These are phyloP conservation scores for Eospalax fontanierii DNA, from an alignment of 2,797 vertebrate species.

Conservation along the genomic window DNA sequence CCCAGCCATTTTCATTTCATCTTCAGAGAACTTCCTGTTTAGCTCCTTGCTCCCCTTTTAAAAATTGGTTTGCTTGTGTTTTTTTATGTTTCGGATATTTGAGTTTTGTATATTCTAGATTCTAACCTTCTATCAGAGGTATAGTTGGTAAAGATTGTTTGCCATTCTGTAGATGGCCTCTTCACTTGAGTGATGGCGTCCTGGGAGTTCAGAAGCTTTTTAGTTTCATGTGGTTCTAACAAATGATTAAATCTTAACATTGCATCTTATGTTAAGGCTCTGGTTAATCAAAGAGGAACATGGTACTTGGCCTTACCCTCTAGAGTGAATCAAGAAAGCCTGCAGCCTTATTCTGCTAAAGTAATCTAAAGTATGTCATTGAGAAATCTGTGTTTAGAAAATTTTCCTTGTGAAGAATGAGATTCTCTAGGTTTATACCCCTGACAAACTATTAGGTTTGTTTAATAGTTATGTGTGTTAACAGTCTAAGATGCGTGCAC, in stretches of 20 bases:
- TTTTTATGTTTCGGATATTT: too few relatives aligned
- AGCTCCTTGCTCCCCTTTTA: too few relatives aligned
- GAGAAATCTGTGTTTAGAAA: conserved; percentile 20
- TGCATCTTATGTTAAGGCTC: neutral
- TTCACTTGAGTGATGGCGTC: too few relatives aligned
- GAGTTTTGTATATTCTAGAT: too few relatives aligned
- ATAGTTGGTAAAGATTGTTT: too few relatives aligned
- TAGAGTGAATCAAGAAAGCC: neutral
- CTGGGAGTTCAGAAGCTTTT: too few relatives aligned
- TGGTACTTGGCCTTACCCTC: neutral
- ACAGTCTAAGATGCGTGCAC: neutral
- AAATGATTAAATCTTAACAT: neutral
- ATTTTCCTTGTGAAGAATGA: conserved; percentile 28
- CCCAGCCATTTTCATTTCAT: too few relatives aligned
- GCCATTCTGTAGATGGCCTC: too few relatives aligned
- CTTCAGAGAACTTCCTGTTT: too few relatives aligned
- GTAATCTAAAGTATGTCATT: neutral
- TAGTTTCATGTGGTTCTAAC: neutral
- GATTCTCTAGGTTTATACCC: conserved; percentile 46
- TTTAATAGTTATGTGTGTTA: conserved; percentile 54
- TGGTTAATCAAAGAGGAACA: neutral
- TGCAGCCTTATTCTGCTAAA: neutral
- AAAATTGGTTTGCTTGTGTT: too few relatives aligned
- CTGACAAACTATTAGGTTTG: conserved; percentile 4
- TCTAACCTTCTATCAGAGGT: too few relatives aligned